phyloP scores from a whole-genome alignment of 1,140 invertebrate genomes.

The Trichoplusia ni region DNA sequence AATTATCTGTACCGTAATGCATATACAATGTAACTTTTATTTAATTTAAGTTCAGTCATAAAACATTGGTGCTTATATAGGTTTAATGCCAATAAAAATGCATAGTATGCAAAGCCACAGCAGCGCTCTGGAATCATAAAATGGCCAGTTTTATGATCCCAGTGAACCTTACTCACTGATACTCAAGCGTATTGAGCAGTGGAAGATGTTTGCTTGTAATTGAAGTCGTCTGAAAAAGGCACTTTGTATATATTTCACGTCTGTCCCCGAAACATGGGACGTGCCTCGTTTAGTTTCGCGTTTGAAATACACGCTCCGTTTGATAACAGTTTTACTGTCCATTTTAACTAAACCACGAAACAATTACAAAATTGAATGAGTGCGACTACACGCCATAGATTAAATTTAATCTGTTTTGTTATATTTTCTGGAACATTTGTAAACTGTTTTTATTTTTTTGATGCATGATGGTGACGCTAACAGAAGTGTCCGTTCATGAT shows the following conservation, averaged over 20 bases:
- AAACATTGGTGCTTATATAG: slow-evolving; percentile 9
- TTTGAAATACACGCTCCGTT: not conserved
- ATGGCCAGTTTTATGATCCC: slow-evolving; percentile 15
- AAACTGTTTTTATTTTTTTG: slow-evolving; percentile 5
- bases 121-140: slow-evolving; percentile 11
- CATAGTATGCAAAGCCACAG: slow-evolving; percentile 26
- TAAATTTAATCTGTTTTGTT: not conserved
- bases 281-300: not conserved
- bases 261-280: not conserved
- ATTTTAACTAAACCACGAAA: not conserved
- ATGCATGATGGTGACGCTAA: not conserved
- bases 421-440: not conserved
- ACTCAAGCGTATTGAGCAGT: slow-evolving; percentile 14
- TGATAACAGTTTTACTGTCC: not conserved
- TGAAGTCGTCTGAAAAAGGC: slow-evolving; percentile 11
- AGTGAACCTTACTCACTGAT: slow-evolving; percentile 14
- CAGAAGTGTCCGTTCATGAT: slow-evolving; percentile 3
- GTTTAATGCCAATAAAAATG: slow-evolving; percentile 14
- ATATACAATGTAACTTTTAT: not conserved
- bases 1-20: not conserved
- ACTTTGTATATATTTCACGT: slow-evolving; percentile 11
- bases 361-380: not conserved
- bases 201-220: slow-evolving; percentile 5
- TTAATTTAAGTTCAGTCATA: not conserved
- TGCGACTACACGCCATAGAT: not conserved